Evolutionary conservation across 2,113 vertebrate species (phyloP).

Genomic region (Falco punctatus): DNA sequence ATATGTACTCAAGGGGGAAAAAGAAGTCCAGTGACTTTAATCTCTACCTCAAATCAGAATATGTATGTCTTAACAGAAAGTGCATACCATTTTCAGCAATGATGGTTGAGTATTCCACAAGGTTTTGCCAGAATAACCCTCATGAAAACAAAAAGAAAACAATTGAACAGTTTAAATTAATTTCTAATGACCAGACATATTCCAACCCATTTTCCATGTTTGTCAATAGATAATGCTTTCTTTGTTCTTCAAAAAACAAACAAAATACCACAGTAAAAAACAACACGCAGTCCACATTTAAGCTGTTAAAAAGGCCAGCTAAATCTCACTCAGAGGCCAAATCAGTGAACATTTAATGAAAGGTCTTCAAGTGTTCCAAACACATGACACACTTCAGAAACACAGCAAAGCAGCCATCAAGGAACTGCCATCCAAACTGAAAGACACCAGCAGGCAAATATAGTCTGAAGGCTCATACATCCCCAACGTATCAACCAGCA

Average conservation of each 20-base stretch:
- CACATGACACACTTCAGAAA: not conserved
- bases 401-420: not conserved
- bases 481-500: not conserved
- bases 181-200: not conserved
- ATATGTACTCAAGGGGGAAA: not conserved
- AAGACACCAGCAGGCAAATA: not conserved
- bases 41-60: not conserved
- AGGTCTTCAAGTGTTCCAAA: not conserved
- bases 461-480: not conserved
- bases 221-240: not conserved
- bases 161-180: not conserved
- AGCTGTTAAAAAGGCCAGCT: not conserved
- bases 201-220: not conserved
- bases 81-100: not conserved
- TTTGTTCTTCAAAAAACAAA: not conserved
- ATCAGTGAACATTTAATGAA: not conserved
- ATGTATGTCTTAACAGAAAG: not conserved
- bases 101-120: not conserved
- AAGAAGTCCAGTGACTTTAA: not conserved
- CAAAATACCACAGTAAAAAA: not conserved
- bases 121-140: not conserved
- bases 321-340: not conserved
- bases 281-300: rapidly evolving
- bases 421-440: not conserved
- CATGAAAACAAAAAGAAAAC: not conserved